These are phyloP conservation scores for Drosophila leonis DNA, from an alignment of 2,888 invertebrate species.

Conservation along the genomic window DNA sequence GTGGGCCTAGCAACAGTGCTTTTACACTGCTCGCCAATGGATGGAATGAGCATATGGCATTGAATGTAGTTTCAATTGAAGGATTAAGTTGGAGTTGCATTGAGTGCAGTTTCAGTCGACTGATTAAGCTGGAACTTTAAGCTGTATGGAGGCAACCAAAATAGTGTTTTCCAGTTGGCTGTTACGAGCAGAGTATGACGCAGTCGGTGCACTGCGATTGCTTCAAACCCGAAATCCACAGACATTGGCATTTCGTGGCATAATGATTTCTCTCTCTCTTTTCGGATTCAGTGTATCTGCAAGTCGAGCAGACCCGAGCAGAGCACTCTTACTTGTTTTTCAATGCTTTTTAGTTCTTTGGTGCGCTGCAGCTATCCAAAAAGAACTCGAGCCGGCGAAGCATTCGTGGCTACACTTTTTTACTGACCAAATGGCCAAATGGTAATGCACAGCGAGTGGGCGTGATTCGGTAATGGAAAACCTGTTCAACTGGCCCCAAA, in stretches of 20 bases:
- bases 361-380: conserved; percentile 21
- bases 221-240: no score
- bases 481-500: conserved; percentile 11
- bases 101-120: no score
- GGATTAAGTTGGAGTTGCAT: background rate
- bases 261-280: background rate
- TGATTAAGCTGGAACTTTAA: background rate
- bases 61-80: background rate
- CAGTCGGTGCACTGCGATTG: background rate
- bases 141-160: background rate
- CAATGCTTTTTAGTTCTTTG: background rate
- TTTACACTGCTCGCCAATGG: background rate
- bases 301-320: background rate
- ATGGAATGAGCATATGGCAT: background rate
- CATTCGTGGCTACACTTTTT: background rate
- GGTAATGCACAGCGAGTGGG: conserved; percentile 4
- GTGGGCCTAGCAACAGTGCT: conserved; percentile 9
- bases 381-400: background rate
- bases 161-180: background rate
- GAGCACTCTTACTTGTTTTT: background rate
- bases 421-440: background rate
- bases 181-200: background rate
- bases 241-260: no score
- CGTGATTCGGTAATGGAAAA: conserved; percentile 42
- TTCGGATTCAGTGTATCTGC: background rate